Percentiles rank a stretch among this genome's conserved stretches.
Conservation (phyloP, 2,113 vertebrate genomes). For the Cygnus buccinator region DNA sequence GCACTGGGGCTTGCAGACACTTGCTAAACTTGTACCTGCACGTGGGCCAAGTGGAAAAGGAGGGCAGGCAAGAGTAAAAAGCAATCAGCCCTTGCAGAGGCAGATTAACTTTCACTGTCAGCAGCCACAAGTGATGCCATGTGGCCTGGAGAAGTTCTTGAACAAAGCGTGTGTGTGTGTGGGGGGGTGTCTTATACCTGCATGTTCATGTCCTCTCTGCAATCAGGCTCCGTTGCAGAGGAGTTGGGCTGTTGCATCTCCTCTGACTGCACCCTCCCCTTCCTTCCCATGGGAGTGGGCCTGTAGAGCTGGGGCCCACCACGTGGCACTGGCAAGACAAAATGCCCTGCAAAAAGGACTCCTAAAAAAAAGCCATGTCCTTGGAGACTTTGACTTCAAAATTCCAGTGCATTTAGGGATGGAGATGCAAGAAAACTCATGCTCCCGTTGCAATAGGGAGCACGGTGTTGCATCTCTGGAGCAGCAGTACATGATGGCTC, state of each 20-base stretch:
- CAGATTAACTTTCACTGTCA: neutral
- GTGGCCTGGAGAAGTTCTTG: neutral
- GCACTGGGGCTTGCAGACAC: slow-evolving; percentile 41
- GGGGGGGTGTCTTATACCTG: neutral
- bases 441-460: neutral
- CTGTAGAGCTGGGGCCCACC: neutral
- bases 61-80: neutral
- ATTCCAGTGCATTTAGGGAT: neutral
- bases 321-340: neutral
- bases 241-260: neutral
- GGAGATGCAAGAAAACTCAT: neutral
- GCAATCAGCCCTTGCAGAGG: neutral
- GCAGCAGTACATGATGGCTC: neutral
- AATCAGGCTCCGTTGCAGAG: neutral
- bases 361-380: neutral
- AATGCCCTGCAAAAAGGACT: accelerated
- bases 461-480: neutral
- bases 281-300: accelerated
- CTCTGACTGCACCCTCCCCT: neutral
- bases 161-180: neutral
- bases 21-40: slow-evolving; percentile 22
- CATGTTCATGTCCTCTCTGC: neutral
- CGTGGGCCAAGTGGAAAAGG: neutral
- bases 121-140: neutral
- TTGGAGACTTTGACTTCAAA: neutral